Base-by-base conservation (phyloP, 2,113 vertebrate species). In the Hemiscyllium ocellatum region DNA sequence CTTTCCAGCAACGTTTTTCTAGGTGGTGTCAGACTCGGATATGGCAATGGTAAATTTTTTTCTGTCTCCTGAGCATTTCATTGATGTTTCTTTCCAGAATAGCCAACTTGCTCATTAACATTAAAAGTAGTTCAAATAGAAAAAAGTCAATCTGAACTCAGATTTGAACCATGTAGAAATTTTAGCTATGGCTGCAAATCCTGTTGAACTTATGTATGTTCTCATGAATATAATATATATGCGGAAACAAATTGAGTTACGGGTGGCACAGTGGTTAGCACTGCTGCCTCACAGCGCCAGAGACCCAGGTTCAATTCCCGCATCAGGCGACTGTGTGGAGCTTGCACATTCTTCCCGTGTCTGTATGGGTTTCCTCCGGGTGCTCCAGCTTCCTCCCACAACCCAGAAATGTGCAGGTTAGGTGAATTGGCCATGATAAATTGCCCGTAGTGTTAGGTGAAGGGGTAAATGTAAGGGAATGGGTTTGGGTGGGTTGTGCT, bases 1-100 rank as follows among this genome's bases (percentile, higher is more conserved):
- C 98, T 99, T 96, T 98, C 98, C 96, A 99, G 99, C 96, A 99
- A 99, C 24, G 97, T 99, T 96, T 99, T 99, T 97, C 95, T 99
- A 78, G 99, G 99, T 96, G 99, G 99, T 89, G 98, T 99, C 96
- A 97, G 99, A 96, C 96, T 99, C 66, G 98, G 98, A 95, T 98
- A 97, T 95, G 99, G 99, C 96, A 98, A 98, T 50, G 99, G 99
- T 99, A 96, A 98, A 52, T 50, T 33, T 70, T 70, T 24, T 15
- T 2, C 26, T 69, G 5, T 50, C 90, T 93, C 37, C 50, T 69
- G 29, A 70, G 19, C 22, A 7, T 47, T 70, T 69, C 19, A 15
- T 37, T 20, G 19, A 29, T 50, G n/a, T 20, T 65, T 91, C 10
- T 68, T n/a, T 93, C 89, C 17, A 22, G 61, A 66, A 61, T 89